Evolutionary conservation across 2,797 vertebrate genomes (phyloP).

Genomic region (Notolepis coatsorum): DNA sequence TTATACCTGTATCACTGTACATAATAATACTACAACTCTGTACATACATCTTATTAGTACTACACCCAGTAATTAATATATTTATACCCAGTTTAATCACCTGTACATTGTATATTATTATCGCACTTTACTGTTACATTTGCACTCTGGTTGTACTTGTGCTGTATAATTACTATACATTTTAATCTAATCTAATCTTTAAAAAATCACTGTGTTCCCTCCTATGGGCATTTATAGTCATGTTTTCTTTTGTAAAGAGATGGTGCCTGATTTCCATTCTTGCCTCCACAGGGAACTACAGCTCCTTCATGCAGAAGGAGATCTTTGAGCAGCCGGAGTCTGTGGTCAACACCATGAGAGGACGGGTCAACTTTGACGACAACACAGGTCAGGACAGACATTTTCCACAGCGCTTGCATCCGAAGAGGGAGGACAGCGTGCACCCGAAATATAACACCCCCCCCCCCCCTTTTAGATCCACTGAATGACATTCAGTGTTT

Average conservation of each 20-base stretch:
- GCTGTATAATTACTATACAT: no score
- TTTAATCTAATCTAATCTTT: constrained; percentile 17
- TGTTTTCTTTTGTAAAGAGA: no score
- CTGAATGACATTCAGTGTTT: no score
- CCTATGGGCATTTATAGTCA: constrained; percentile 22
- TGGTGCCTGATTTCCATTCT: constrained; percentile 39
- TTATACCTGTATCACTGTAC: no score
- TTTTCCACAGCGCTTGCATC: background rate
- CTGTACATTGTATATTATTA: no score
- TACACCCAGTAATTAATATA: no score
- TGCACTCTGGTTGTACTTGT: no score
- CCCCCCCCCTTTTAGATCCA: no score
- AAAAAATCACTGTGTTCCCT: constrained; percentile 35
- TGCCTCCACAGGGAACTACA: constrained; percentile 89
- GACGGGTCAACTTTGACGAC: constrained; percentile 97
- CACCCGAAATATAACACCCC: background rate
- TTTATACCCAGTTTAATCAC: no score
- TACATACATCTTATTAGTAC: no score
- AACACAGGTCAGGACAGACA: constrained; percentile 89
- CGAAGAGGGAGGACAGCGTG: background rate
- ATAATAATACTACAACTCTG: no score
- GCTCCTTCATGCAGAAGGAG: constrained; percentile 99
- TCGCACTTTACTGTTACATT: no score
- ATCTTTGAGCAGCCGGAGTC: constrained; percentile 99
- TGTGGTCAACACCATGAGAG: constrained; percentile 99